Percentiles rank a stretch among this genome's conserved stretches.
phyloP scores from a whole-genome alignment of 2,113 vertebrate species.

The Rhabdomys dilectus region DNA sequence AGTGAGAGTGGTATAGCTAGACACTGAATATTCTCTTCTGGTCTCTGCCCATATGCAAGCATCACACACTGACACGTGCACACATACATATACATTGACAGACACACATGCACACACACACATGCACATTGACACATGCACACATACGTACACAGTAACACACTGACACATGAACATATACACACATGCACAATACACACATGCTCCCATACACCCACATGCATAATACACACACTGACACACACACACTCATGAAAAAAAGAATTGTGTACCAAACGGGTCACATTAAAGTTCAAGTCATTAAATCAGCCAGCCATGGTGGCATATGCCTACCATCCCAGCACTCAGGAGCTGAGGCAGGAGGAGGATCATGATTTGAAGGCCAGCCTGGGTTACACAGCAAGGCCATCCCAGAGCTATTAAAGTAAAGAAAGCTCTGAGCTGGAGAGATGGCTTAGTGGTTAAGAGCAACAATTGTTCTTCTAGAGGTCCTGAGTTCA shows the following conservation, averaged over 20 bases:
- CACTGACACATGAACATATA: background rate
- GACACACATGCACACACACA: no score
- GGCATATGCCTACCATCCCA: background rate
- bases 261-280: background rate
- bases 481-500: no score
- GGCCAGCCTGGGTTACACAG: background rate
- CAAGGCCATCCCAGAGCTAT: background rate
- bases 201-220: no score
- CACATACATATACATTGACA: background rate
- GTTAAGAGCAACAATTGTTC: no score
- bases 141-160: no score
- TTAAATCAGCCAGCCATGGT: background rate
- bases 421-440: background rate
- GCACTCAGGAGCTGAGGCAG: background rate
- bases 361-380: background rate
- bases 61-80: no score
- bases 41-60: background rate
- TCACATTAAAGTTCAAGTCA: background rate
- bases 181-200: background rate
- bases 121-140: no score
- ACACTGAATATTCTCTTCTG: background rate
- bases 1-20: background rate
- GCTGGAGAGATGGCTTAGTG: no score
- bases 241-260: background rate
- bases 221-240: no score